Percentiles rank a stretch among this genome's conserved stretches.
Conservation (phyloP, 2,797 vertebrate species). For the Sebastes iracundus region DNA sequence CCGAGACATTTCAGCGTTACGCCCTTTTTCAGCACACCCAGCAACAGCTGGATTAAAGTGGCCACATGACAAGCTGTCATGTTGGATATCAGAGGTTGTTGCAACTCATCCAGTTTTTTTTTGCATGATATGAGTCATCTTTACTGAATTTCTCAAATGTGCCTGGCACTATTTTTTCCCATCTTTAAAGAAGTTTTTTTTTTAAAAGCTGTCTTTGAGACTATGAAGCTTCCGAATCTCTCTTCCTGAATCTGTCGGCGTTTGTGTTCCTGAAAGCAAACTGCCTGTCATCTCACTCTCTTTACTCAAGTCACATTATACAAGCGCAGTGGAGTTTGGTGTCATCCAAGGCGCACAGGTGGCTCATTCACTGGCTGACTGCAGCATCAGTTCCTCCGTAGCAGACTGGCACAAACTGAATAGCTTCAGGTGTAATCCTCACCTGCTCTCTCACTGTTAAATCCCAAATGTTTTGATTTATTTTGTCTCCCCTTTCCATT, state of each 20-base stretch:
- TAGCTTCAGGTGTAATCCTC: conserved; percentile 67
- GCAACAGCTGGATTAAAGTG: conserved; percentile 6
- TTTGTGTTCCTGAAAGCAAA: conserved; percentile 26
- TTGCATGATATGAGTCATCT: conserved; percentile 10
- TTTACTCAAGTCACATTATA: conserved; percentile 20
- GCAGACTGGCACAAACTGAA: conserved; percentile 52
- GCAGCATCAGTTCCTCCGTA: conserved; percentile 25
- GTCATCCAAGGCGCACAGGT: conserved; percentile 53
- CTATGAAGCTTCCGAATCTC: neutral
- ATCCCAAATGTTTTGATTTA: conserved; percentile 62
- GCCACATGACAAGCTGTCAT: conserved; percentile 15
- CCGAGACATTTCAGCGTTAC: neutral
- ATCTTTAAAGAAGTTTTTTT: neutral
- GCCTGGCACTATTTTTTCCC: neutral
- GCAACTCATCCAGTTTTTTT: neutral
- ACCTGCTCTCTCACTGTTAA: conserved; percentile 53
- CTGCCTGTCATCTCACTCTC: conserved; percentile 21
- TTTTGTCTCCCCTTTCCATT: conserved; percentile 53
- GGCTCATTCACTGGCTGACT: conserved; percentile 51
- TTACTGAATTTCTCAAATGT: neutral
- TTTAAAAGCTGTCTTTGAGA: neutral
- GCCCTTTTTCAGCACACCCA: neutral
- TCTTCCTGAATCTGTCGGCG: neutral
- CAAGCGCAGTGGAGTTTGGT: neutral
- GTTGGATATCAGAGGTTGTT: neutral